These are phyloP conservation scores for Odontomyia ornata DNA, from an alignment of 2,888 invertebrate genomes.

Conservation along the genomic window DNA sequence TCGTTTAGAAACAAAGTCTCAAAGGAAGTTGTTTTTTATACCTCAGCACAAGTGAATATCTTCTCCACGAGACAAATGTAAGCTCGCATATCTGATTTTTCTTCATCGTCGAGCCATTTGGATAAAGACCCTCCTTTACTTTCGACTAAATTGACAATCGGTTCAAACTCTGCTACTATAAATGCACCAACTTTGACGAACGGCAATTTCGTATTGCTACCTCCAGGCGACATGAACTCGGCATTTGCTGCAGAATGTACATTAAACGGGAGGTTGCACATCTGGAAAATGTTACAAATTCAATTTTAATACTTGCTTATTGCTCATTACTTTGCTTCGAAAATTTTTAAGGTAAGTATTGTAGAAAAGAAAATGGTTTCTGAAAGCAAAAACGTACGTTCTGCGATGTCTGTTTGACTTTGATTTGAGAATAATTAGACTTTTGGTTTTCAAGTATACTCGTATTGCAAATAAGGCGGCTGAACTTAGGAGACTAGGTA, in stretches of 20 bases:
- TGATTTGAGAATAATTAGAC: no score
- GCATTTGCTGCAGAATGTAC: constrained; percentile 89
- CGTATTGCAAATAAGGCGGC: no score
- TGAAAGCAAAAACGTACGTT: no score
- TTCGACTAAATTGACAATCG: constrained; percentile 88
- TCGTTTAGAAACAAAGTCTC: constrained; percentile 6
- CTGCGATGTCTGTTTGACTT: no score
- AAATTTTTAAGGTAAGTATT: no score
- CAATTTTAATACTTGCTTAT: no score
- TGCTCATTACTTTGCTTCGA: no score
- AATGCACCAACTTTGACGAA: constrained; percentile 91
- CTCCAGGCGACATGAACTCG: constrained; percentile 96
- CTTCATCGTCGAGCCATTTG: constrained; percentile 73
- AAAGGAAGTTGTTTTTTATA: constrained; percentile 57
- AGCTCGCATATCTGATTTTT: constrained; percentile 91
- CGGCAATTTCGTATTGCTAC: constrained; percentile 77
- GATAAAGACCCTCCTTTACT: constrained; percentile 85
- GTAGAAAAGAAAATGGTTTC: no score
- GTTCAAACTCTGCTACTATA: constrained; percentile 89
- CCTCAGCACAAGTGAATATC: constrained; percentile 91
- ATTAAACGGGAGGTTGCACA: constrained; percentile 86
- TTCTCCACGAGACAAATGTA: constrained; percentile 91
- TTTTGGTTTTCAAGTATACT: no score
- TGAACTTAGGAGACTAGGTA: no score
- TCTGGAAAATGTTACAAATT: constrained; percentile 66